Base-by-base conservation (phyloP, 1,140 invertebrate species). In the Vollenhovia emeryi region DNA sequence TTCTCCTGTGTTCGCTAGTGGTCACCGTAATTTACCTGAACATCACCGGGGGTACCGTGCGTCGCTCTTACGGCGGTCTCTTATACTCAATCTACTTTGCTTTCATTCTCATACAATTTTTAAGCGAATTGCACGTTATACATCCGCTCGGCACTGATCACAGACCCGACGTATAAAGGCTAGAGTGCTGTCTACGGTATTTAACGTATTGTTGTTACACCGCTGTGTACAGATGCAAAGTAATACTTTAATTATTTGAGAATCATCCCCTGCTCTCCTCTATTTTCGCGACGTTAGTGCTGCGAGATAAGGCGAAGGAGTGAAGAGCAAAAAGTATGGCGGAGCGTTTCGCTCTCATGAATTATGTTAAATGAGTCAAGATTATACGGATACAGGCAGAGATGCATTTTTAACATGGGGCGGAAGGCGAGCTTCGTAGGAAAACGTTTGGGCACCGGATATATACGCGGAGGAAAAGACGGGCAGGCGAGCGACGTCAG, bases 111-210 rank as follows among this genome's bases (percentile, higher is more conserved):
- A 92, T 95, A 59, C 93, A 93, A 71, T 60, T 94, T 60, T 86
- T 95, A 21, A 94, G 93, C 52, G 94, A 94, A 64, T 64, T 92
- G 0, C 89, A 92, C 45, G 24, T 93, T 45, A 94, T 95, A 66
- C 94, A 94, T 90, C 92, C 94, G 0, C 90, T 95, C 2, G 94
- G 94, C 0, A 92, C 89, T 0, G 94, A 95, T 88, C 92, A 94
- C 85, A 79, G 93, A 33, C 87, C 92, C 1, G 91, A 94, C 11
- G n/a, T 36, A 2, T 79, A 66, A n/a, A 48, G 13, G 4, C 0
- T 33, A 27, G n/a, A n/a, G 1, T 74, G 15, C 21, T 6, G 18
- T 18, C n/a, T 78, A 33, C 2, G 3, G 0, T 48, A 30, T 62
- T 75, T 43, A 59, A 30, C 24, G 1, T 78, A n/a, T n/a, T 13